phyloP scores from a whole-genome alignment of 2,797 vertebrate species.

The Pseudopleuronectes americanus region DNA sequence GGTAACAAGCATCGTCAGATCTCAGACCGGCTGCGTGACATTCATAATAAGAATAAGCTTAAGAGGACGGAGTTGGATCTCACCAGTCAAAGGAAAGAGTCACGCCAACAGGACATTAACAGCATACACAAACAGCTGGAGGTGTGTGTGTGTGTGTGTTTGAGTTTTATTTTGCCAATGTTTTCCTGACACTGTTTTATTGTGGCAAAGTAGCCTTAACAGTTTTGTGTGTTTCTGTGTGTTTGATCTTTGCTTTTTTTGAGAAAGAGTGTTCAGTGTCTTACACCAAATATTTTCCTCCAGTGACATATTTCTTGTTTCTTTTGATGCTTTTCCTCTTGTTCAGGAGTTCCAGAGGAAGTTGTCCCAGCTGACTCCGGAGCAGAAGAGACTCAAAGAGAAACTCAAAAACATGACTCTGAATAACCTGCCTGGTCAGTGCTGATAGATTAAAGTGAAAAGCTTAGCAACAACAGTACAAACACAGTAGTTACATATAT shows the following conservation, averaged over 20 bases:
- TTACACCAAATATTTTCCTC: neutral
- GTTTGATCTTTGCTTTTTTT: constrained; percentile 7
- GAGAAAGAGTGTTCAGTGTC: neutral
- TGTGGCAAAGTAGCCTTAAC: neutral
- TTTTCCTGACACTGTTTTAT: neutral
- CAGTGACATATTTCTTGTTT: constrained; percentile 20
- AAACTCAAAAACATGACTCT: constrained; percentile 87
- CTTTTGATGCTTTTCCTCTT: constrained; percentile 32
- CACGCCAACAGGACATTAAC: constrained; percentile 88
- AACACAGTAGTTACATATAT: neutral
- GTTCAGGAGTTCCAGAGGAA: constrained; percentile 93
- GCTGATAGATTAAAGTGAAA: neutral
- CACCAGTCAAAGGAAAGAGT: constrained; percentile 88
- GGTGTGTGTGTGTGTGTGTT: constrained; percentile 75
- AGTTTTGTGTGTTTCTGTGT: neutral
- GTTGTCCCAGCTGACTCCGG: constrained; percentile 88
- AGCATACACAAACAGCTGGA: constrained; percentile 91
- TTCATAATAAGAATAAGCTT: constrained; percentile 87
- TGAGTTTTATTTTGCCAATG: neutral
- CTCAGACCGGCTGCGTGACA: constrained; percentile 89
- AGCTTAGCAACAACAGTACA: neutral
- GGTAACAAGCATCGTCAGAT: constrained; percentile 94
- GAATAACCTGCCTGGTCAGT: constrained; percentile 85
- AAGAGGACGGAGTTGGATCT: constrained; percentile 89
- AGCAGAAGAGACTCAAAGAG: constrained; percentile 91